Percentiles rank a stretch among this genome's conserved stretches.
phyloP scores from a whole-genome alignment of 2,888 invertebrate genomes.

The Tiliacea citrago region DNA sequence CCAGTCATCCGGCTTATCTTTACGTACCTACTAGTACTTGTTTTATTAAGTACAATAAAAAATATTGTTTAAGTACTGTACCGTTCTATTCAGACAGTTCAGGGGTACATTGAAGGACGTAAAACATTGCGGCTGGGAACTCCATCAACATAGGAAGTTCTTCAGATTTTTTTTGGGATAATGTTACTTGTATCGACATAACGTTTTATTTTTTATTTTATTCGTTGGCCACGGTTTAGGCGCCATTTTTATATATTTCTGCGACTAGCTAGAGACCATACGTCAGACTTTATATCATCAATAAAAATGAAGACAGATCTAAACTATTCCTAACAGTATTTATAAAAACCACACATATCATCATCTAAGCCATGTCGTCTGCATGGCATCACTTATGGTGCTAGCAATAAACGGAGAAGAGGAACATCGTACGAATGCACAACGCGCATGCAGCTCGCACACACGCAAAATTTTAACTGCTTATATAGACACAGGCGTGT shows the following conservation, averaged over 20 bases:
- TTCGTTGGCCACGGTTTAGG: not conserved
- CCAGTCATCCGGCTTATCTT: slow-evolving; percentile 46
- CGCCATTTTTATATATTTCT: not conserved
- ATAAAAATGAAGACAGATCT: not conserved
- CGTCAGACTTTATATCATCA: not conserved
- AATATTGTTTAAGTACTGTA: slow-evolving; percentile 15
- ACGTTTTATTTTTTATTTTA: too few relatives aligned
- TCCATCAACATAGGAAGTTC: not conserved
- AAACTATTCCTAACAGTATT: slow-evolving; percentile 2
- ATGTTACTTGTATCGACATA: not conserved
- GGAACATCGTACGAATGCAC: slow-evolving; percentile 62
- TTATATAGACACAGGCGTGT: slow-evolving; percentile 63
- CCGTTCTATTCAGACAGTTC: slow-evolving; percentile 8
- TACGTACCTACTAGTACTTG: slow-evolving; percentile 9
- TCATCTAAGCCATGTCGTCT: slow-evolving; percentile 6
- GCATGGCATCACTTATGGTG: slow-evolving; percentile 33
- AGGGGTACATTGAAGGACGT: not conserved
- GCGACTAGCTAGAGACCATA: not conserved
- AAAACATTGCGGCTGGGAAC: not conserved
- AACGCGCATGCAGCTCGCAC: slow-evolving; percentile 63
- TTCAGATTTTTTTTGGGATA: not conserved
- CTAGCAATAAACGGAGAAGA: slow-evolving; percentile 57
- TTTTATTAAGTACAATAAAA: slow-evolving; percentile 38
- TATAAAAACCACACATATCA: slow-evolving; percentile 1
- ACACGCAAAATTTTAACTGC: slow-evolving; percentile 62